Evolutionary conservation across 1,140 invertebrate species (phyloP).

Genomic region (Ctenoplectra terminalis): DNA sequence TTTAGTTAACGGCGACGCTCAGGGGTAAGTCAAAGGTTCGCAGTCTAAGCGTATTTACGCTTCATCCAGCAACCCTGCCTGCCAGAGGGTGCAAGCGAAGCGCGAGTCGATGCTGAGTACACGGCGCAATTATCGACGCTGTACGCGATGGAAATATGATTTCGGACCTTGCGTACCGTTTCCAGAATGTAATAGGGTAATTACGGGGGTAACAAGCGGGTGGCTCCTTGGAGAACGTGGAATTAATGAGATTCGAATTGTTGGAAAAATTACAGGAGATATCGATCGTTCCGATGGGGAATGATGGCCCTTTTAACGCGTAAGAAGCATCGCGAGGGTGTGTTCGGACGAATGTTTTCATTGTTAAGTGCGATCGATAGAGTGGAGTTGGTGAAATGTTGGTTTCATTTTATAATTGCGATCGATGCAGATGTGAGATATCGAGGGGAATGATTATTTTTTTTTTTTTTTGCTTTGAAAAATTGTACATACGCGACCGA

Average conservation of each 20-base stretch:
- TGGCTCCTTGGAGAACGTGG: background rate
- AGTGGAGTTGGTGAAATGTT: too few relatives aligned
- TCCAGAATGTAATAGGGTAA: background rate
- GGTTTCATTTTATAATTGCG: too few relatives aligned
- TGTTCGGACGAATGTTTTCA: too few relatives aligned
- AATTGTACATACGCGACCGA: too few relatives aligned
- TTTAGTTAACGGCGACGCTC: background rate
- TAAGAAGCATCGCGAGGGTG: too few relatives aligned
- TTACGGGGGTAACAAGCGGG: background rate
- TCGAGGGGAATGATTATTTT: too few relatives aligned
- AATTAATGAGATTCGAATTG: constrained; percentile 3
- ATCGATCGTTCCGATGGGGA: background rate
- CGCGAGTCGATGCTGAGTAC: background rate
- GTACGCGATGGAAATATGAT: background rate
- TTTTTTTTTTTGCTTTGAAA: too few relatives aligned
- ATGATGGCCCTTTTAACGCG: background rate
- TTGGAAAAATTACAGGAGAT: background rate
- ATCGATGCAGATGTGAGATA: too few relatives aligned
- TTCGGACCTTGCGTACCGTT: background rate
- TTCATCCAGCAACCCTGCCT: background rate
- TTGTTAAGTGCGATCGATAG: too few relatives aligned
- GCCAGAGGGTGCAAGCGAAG: background rate
- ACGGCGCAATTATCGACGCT: background rate
- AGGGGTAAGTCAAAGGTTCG: background rate
- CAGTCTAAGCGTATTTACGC: constrained; percentile 11